Evolutionary conservation across 2,888 invertebrate genomes (phyloP), one percentile per base, ranked within the genome.

Genomic region (Leptinotarsa peninsularis): DNA sequence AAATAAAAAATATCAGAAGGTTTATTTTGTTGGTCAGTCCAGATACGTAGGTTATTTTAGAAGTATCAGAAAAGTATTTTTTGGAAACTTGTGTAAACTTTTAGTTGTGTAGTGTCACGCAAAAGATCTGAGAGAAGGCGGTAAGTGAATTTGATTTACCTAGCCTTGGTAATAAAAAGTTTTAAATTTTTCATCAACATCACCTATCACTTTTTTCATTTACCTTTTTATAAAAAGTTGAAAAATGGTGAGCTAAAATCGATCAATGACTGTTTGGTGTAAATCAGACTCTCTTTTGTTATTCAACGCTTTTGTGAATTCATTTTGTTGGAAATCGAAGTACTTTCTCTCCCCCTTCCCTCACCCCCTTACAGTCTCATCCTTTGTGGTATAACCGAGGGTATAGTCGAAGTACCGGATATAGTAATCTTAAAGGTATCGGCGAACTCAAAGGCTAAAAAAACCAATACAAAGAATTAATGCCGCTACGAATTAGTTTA

Each of bases 81-180:
- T 71, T 68, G 68, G 63, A 75, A 73, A 66, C 69, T 73, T 63
- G 63, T 73, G 52, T 52, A 4, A 68, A 75, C 70, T 67, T 69
- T 76, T 76, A 56, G 73, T 76, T 72, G 76, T 73, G 50, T 54
- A 76, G 67, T 60, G 66, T 76, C 67, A 76, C 70, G 67, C 56
- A 70, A 54, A 54, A 73, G 21, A 73, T 71, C 67, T 73, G 70
- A 73, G 72, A 73, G 21, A 76, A 75, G 52, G 68, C 72, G 71
- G 71, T 71, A 63, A 67, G 72, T 75, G 50, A 67, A 72, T 72
- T 72, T 72, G 67, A 67, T 49, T 72, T 49, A 72, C 67, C 67
- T 67, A 67, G 71, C 67, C 21, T 66, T 67, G 63, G n/a, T 43
- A 13, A 13, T 43, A 0, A 3, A 43, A 43, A 43, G 43, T 43